These are phyloP conservation scores for Oscheius myriophilus DNA, from an alignment of 2,888 invertebrate species.

Conservation along the genomic window DNA sequence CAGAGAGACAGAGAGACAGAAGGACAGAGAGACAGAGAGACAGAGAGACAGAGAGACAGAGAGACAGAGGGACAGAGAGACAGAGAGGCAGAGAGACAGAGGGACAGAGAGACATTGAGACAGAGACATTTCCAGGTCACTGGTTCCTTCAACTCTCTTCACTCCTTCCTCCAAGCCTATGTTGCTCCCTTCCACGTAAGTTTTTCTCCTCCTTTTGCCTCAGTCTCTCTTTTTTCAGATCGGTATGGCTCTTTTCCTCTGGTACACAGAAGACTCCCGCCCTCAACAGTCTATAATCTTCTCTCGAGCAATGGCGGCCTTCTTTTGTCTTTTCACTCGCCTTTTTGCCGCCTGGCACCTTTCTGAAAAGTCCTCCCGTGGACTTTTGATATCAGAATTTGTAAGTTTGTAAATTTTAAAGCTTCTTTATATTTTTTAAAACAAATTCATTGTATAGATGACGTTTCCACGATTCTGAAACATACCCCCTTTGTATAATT, in stretches of 20 bases:
- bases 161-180: constrained; percentile 58
- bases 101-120: no score
- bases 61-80: no score
- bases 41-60: no score
- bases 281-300: constrained; percentile 52
- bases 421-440: no score
- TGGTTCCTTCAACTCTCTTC: constrained; percentile 52
- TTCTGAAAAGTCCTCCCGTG: constrained; percentile 52
- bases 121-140: constrained; percentile 42
- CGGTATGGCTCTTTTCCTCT: constrained; percentile 47
- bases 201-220: constrained; percentile 43
- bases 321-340: constrained; percentile 56
- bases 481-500: no score
- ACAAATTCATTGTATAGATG: no score
- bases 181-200: constrained; percentile 57
- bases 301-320: constrained; percentile 55
- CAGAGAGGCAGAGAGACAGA: no score
- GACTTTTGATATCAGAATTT: constrained; percentile 55
- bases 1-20: no score
- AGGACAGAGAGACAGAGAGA: no score
- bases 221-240: constrained; percentile 41
- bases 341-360: constrained; percentile 61
- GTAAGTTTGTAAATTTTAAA: constrained; percentile 22
- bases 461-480: no score
- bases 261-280: constrained; percentile 35